A percentile compares a stretch with the other conserved stretches of the same genome.
These are phyloP conservation scores for Spodoptera picta DNA, from an alignment of 2,888 invertebrate species.

Conservation along the genomic window DNA sequence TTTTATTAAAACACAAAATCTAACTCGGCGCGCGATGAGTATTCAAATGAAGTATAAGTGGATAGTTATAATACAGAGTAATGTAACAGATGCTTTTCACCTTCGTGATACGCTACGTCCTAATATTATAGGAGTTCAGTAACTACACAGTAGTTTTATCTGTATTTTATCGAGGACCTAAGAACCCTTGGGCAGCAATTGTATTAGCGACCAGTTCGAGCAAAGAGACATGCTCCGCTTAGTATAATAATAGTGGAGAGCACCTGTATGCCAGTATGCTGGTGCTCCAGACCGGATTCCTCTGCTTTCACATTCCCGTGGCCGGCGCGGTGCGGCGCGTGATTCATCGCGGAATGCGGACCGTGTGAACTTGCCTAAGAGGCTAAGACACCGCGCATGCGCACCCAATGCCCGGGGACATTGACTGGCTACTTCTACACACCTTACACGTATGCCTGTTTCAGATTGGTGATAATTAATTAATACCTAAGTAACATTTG, in stretches of 20 bases:
- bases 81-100: no score
- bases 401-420: conserved; percentile 35
- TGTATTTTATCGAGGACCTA: no score
- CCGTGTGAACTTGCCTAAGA: conserved; percentile 52
- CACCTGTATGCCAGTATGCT: conserved; percentile 36
- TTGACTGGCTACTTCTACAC: conserved; percentile 33
- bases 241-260: conserved; percentile 13
- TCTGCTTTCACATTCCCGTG: conserved; percentile 69
- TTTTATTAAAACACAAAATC: background rate
- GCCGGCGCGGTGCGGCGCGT: conserved; percentile 34
- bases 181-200: no score
- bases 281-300: conserved; percentile 63
- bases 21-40: no score
- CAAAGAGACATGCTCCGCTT: background rate
- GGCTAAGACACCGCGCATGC: conserved; percentile 14
- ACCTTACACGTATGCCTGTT: no score
- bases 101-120: no score
- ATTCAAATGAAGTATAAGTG: no score
- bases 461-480: no score
- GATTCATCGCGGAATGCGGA: conserved; percentile 72
- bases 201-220: background rate
- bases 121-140: no score
- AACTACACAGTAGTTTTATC: no score
- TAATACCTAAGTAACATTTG: no score
- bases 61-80: no score